phyloP scores from a whole-genome alignment of 1,140 invertebrate genomes.

The Heliconius hewitsoni region DNA sequence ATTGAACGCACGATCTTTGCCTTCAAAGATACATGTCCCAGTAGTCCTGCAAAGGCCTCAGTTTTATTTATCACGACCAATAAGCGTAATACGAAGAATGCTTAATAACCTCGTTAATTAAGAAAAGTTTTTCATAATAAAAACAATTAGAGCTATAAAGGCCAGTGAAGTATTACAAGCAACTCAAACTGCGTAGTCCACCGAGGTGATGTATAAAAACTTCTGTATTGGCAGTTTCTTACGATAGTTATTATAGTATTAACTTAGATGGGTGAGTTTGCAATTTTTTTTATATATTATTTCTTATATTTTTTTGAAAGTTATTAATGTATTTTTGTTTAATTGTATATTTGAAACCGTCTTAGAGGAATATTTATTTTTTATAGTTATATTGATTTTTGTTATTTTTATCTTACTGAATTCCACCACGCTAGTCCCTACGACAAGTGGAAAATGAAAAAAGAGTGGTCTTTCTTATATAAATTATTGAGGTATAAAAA shows the following conservation, averaged over 20 bases:
- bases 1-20: too few species aligned
- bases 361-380: too few species aligned
- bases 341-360: too few species aligned
- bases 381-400: too few species aligned
- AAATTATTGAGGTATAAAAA: too few species aligned
- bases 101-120: neutral
- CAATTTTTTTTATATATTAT: neutral
- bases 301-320: neutral
- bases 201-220: conserved; percentile 39
- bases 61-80: neutral
- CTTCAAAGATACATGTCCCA: too few species aligned
- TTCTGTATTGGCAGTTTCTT: conserved; percentile 39
- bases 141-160: conserved; percentile 21
- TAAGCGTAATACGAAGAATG: neutral
- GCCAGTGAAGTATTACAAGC: conserved; percentile 30
- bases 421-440: too few species aligned
- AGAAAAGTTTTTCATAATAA: conserved; percentile 10
- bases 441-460: too few species aligned
- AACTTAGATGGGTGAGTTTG: conserved; percentile 29
- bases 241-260: conserved; percentile 47
- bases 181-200: conserved; percentile 34
- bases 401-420: too few species aligned
- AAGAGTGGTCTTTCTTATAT: too few species aligned
- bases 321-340: too few species aligned
- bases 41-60: too few species aligned